Evolutionary conservation across 2,113 vertebrate genomes (phyloP).

Genomic region (Corythaixoides concolor): DNA sequence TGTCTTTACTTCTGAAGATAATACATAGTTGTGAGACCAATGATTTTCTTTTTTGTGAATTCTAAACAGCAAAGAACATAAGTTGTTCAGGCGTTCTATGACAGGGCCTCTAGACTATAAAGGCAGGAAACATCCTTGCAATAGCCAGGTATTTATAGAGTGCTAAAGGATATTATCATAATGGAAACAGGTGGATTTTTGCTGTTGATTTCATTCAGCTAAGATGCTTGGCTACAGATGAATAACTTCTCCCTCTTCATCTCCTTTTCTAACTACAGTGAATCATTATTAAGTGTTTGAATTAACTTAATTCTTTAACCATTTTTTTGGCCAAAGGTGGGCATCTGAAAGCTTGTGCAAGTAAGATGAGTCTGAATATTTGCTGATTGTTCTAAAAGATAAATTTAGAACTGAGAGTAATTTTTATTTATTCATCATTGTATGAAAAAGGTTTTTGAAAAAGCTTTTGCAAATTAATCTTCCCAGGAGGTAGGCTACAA

Average conservation of each 20-base stretch:
- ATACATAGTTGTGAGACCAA: background rate
- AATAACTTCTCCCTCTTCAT: background rate
- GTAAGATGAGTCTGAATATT: background rate
- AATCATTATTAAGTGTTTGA: background rate
- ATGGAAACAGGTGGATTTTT: background rate
- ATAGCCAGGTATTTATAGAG: background rate
- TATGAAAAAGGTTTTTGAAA: background rate
- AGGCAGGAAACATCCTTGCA: background rate
- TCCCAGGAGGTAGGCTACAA: background rate
- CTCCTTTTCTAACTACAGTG: background rate
- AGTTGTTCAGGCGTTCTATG: background rate
- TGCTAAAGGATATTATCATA: background rate
- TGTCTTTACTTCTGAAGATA: background rate
- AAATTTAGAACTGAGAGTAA: background rate
- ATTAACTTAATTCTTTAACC: background rate
- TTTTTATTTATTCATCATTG: background rate
- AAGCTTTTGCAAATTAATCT: background rate
- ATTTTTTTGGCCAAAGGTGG: background rate
- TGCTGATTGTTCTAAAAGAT: background rate
- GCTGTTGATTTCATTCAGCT: background rate
- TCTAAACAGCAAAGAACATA: background rate
- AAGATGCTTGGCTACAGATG: background rate
- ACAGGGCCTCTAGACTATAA: background rate
- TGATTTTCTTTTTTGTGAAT: background rate
- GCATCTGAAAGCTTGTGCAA: background rate